Percentiles rank a stretch among this genome's conserved stretches.
These are phyloP conservation scores for Rhynchonema sp. DNA, from an alignment of 2,888 invertebrate genomes.

Conservation along the genomic window DNA sequence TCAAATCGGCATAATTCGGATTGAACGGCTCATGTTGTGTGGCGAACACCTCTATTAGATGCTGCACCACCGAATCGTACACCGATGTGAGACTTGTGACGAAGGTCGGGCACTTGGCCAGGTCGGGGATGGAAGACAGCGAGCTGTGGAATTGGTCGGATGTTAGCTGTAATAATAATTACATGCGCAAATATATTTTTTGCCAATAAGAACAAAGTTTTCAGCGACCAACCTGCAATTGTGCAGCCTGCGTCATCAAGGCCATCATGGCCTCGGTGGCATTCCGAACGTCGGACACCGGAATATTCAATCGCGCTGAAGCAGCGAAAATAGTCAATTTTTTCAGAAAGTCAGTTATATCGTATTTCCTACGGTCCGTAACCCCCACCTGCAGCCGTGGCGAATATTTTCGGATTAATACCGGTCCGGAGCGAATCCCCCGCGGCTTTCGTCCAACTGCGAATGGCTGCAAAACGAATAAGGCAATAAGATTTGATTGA, in stretches of 20 bases:
- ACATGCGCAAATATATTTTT: no score
- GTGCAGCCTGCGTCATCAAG: neutral
- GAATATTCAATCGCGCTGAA: neutral
- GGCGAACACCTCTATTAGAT: no score
- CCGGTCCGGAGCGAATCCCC: neutral
- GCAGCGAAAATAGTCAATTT: neutral
- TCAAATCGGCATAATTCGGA: no score
- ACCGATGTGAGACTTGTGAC: no score
- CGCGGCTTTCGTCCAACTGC: neutral
- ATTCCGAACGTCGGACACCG: neutral
- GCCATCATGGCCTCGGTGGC: neutral
- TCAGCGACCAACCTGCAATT: neutral
- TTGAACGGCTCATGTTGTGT: no score
- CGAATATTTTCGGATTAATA: neutral
- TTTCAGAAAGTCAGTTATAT: neutral
- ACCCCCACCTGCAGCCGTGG: neutral
- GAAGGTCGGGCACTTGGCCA: no score
- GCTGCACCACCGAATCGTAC: no score
- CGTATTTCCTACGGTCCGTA: no score
- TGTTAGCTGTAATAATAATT: no score
- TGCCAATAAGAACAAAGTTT: neutral
- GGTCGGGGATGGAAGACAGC: no score
- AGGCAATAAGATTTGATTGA: no score
- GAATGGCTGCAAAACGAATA: neutral
- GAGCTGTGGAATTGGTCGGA: no score